phyloP scores from a whole-genome alignment of 2,797 vertebrate species.

The Hephaestus fuliginosus region DNA sequence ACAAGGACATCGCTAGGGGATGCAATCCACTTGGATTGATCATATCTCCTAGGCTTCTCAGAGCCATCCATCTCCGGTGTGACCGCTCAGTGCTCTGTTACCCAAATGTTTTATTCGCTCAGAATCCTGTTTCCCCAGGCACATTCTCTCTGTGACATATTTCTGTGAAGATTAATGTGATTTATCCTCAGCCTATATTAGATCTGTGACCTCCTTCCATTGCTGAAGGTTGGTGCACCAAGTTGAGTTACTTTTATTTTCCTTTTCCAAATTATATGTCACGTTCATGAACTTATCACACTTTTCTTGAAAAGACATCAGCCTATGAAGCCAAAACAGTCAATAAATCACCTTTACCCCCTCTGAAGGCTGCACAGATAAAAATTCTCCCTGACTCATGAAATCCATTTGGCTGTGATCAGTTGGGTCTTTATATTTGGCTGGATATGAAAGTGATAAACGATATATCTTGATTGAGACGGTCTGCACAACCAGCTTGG shows the following conservation, averaged over 20 bases:
- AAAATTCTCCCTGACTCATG: conserved; percentile 16
- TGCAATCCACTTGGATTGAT: conserved; percentile 59
- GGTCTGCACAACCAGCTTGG: neutral
- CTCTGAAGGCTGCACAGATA: conserved; percentile 36
- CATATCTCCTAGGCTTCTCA: conserved; percentile 54
- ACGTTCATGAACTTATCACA: conserved; percentile 59
- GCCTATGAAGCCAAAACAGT: conserved; percentile 29
- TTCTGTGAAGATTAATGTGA: conserved; percentile 74
- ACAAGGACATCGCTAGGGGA: conserved; percentile 65
- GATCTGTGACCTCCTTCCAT: conserved; percentile 64
- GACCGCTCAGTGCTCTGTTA: conserved; percentile 65
- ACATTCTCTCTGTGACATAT: conserved; percentile 75
- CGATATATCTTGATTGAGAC: conserved; percentile 26
- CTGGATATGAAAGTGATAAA: conserved; percentile 39
- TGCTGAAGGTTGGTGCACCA: conserved; percentile 58
- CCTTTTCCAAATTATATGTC: conserved; percentile 48
- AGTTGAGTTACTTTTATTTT: conserved; percentile 55
- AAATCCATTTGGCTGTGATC: conserved; percentile 36
- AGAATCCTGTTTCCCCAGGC: conserved; percentile 70
- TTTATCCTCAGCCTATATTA: conserved; percentile 71
- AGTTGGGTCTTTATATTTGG: conserved; percentile 37
- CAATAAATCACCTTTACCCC: conserved; percentile 52
- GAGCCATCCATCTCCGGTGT: conserved; percentile 70
- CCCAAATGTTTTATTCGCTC: conserved; percentile 75
- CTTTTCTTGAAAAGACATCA: conserved; percentile 33